Percentiles rank a stretch among this genome's conserved stretches.
These are phyloP conservation scores for Sciurus niger DNA, from an alignment of 2,113 vertebrate genomes.

Conservation along the genomic window DNA sequence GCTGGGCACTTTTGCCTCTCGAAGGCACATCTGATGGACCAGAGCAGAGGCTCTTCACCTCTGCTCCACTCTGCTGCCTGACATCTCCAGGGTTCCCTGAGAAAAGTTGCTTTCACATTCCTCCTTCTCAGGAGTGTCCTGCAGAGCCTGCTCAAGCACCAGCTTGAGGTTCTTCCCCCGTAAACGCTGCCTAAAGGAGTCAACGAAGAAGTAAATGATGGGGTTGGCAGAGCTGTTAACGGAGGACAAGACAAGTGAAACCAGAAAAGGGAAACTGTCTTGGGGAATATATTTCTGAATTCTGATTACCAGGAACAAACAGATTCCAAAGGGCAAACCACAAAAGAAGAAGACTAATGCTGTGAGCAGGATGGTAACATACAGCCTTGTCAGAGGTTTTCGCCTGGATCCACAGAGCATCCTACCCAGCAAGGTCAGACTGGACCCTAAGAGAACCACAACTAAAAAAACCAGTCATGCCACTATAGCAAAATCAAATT, in stretches of 20 bases:
- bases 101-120: background rate
- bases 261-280: background rate
- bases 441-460: background rate
- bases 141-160: conserved; percentile 57
- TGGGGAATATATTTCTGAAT: too few relatives aligned
- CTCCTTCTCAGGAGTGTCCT: background rate
- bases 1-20: background rate
- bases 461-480: background rate
- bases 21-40: background rate
- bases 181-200: background rate
- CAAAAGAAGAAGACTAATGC: background rate
- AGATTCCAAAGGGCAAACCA: background rate
- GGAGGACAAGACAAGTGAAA: background rate
- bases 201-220: background rate
- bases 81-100: background rate
- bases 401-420: background rate
- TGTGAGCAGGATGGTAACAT: background rate
- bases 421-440: background rate
- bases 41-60: background rate
- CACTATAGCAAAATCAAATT: background rate
- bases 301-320: background rate
- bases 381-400: background rate
- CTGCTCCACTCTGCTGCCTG: background rate
- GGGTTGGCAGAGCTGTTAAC: background rate
- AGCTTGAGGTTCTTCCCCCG: background rate